Evolutionary conservation across 2,113 vertebrate species (phyloP).

Genomic region (Cnemophilus loriae): DNA sequence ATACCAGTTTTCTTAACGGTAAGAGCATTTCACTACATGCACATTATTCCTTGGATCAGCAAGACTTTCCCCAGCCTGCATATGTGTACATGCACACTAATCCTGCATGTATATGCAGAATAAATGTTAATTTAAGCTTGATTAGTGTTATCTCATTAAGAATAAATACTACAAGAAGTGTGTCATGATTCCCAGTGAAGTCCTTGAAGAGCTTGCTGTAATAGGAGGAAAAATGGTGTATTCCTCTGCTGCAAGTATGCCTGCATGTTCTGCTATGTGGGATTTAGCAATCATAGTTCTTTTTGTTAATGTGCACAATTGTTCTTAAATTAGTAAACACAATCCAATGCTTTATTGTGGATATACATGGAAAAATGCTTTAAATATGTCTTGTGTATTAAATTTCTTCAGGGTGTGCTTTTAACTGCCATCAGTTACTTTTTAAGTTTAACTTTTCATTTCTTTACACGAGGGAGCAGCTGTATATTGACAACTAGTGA

Average conservation of each 20-base stretch:
- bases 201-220: background rate
- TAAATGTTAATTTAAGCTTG: constrained; percentile 24
- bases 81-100: background rate
- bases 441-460: constrained; percentile 29
- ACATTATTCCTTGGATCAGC: background rate
- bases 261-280: background rate
- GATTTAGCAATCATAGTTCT: background rate
- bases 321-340: background rate
- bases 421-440: background rate
- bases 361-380: background rate
- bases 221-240: background rate
- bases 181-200: constrained; percentile 1
- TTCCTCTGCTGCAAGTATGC: background rate
- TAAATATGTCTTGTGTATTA: background rate
- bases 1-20: background rate
- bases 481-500: background rate
- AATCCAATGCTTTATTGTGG: background rate
- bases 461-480: constrained; percentile 4
- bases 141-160: constrained; percentile 25
- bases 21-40: background rate
- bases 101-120: background rate
- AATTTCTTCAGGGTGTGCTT: background rate
- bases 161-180: constrained; percentile 7
- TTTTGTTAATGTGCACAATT: background rate
- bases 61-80: background rate